Conservation (phyloP, 2,888 invertebrate genomes). For the Digitonthophagus gazella region DNA sequence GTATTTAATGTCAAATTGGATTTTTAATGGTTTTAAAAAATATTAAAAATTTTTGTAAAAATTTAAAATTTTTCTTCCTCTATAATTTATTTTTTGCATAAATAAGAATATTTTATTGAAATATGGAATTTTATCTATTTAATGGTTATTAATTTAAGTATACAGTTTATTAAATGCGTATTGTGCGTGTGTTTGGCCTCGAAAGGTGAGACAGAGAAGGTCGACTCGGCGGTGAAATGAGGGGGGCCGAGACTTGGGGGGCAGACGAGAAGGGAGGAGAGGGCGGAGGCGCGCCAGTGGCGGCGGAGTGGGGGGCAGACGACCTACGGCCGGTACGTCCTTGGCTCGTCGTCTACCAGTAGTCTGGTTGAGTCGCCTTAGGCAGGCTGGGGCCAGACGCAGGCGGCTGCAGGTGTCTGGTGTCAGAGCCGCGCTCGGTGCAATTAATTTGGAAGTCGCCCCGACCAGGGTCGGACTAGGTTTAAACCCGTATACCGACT, state of each 20-base stretch:
- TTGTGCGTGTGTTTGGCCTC: not conserved
- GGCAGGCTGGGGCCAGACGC: constrained; percentile 28
- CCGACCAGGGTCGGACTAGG: constrained; percentile 9
- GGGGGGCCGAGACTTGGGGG: not conserved
- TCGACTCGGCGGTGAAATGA: constrained; percentile 5
- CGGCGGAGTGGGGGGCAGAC: constrained; percentile 32
- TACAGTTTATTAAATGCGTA: not conserved
- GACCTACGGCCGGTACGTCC: constrained; percentile 41
- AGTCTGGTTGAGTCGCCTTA: constrained; percentile 40
- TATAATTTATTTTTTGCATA: no score
- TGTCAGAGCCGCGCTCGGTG: constrained; percentile 20
- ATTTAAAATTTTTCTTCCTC: no score
- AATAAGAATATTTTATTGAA: no score
- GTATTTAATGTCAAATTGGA: no score
- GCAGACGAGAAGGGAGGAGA: not conserved
- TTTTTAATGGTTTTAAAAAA: no score
- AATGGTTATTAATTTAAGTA: not conserved
- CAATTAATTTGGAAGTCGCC: constrained; percentile 23
- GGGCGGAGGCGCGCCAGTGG: constrained; percentile 15
- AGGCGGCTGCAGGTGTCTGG: constrained; percentile 31
- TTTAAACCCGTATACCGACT: no score
- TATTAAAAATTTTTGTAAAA: no score
- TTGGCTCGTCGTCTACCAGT: constrained; percentile 41
- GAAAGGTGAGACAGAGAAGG: constrained; percentile 3
- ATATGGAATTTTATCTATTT: not conserved